Percentiles rank a stretch among this genome's conserved stretches.
phyloP scores from a whole-genome alignment of 2,113 vertebrate species.

The Oceanodroma tethys region DNA sequence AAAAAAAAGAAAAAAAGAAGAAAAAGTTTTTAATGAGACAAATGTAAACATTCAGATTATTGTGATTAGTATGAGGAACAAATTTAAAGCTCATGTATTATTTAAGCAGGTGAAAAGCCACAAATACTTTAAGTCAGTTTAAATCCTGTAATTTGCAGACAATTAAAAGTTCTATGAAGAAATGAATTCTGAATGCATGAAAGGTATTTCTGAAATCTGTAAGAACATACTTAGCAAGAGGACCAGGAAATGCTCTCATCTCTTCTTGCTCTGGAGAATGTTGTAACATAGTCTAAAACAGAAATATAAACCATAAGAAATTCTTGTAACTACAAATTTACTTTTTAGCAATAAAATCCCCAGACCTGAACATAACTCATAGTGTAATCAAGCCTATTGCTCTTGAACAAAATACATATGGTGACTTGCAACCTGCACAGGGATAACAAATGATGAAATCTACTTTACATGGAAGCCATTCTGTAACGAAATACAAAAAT shows the following conservation, averaged over 20 bases:
- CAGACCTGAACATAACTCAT: not conserved
- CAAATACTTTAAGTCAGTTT: not conserved
- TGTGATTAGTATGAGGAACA: not conserved
- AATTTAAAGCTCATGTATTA: not conserved
- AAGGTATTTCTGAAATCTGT: not conserved
- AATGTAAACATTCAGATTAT: not conserved
- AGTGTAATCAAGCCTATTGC: not conserved
- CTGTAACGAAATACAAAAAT: not conserved
- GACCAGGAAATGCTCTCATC: constrained; percentile 88
- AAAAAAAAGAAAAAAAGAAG: not conserved
- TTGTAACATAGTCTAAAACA: constrained; percentile 84
- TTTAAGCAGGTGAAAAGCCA: not conserved
- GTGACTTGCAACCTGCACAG: not conserved
- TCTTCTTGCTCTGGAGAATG: constrained; percentile 87
- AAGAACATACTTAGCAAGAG: constrained; percentile 87
- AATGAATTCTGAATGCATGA: not conserved
- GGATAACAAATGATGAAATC: not conserved
- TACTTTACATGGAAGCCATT: not conserved
- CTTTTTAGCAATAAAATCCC: not conserved
- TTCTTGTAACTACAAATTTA: not conserved
- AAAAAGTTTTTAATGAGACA: not conserved
- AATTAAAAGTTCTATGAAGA: not conserved
- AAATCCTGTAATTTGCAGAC: not conserved
- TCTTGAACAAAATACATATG: not conserved
- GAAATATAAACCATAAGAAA: not conserved